Base-by-base conservation (phyloP, 2,888 invertebrate species). In the Agrochola lota region DNA sequence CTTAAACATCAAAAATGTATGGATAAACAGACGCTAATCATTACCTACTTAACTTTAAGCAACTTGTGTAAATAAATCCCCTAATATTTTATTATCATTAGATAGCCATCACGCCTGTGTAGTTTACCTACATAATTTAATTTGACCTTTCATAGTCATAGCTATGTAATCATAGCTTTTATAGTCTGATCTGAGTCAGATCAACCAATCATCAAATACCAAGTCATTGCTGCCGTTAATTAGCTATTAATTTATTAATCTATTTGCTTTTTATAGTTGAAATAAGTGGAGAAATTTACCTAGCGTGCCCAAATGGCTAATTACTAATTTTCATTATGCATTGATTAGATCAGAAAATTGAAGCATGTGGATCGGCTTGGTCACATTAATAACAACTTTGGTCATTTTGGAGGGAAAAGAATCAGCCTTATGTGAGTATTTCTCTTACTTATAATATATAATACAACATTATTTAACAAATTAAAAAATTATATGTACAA, bases 381-480 rank as follows among this genome's bases (percentile, higher is more conserved):
- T 71, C 20, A 35, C 46, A n/a, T 59, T 83, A 12, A 55, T 59
- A n/a, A 30, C 57, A 26, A 63, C 57, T 73, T 67, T 71, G n/a
- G 3, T 75, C 23, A 11, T 77, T 59, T 40, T 87, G 6, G 57
- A 81, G 20, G 71, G 40, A 20, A 49, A 71, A 1, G 74, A 75
- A 9, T 57, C 79, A 11, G 20, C 20, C n/a, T 72, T 85, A 71
- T 77, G 87, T 88, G 35, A 87, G 87, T 87, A 77, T 88, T 46
- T 80, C 55, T 78, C 79, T 85, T 76, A 52, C 20, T 20, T 52
- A 2, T 46, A 30, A 30, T 30, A 30, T 15, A 5, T 46, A 46
- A 15, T 15, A 46, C 49, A 17, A 52, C 20, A 7, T 1, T 0
- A 52, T 46, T 15, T 7, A 17, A 49, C 30, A 30, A 30, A 30